A percentile compares a stretch with the other conserved stretches of the same genome.
These are phyloP conservation scores for Drosophila anceps DNA, from an alignment of 2,888 invertebrate genomes.

Conservation along the genomic window DNA sequence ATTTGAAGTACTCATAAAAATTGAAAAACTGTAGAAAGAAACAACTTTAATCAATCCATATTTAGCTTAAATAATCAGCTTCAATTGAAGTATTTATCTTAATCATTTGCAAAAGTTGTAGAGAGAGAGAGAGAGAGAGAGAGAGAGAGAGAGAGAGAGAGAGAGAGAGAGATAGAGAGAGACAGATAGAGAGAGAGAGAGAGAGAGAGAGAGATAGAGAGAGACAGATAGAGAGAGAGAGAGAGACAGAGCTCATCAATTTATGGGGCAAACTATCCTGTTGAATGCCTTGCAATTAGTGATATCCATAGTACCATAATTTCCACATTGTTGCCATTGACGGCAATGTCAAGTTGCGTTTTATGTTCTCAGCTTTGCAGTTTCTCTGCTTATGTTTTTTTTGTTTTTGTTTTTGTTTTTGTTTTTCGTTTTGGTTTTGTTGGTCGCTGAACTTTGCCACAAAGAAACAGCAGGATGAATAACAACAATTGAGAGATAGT, in stretches of 20 bases:
- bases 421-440: constrained; percentile 19
- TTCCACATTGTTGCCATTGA: constrained; percentile 39
- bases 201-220: background rate
- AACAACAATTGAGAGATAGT: constrained; percentile 1
- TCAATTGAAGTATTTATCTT: background rate
- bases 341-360: constrained; percentile 46
- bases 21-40: background rate
- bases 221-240: background rate
- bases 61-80: background rate
- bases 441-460: constrained; percentile 48
- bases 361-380: constrained; percentile 8
- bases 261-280: constrained; percentile 42
- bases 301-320: constrained; percentile 56
- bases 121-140: background rate
- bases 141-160: background rate
- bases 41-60: background rate
- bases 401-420: constrained; percentile 3
- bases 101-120: background rate
- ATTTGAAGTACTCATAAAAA: background rate
- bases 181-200: background rate
- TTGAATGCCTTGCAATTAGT: constrained; percentile 57
- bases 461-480: constrained; percentile 18
- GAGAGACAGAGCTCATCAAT: constrained; percentile 32
- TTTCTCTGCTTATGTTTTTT: constrained; percentile 6
- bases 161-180: no score